Conservation (phyloP, 2,888 invertebrate species). For the Lapara coniferarum region DNA sequence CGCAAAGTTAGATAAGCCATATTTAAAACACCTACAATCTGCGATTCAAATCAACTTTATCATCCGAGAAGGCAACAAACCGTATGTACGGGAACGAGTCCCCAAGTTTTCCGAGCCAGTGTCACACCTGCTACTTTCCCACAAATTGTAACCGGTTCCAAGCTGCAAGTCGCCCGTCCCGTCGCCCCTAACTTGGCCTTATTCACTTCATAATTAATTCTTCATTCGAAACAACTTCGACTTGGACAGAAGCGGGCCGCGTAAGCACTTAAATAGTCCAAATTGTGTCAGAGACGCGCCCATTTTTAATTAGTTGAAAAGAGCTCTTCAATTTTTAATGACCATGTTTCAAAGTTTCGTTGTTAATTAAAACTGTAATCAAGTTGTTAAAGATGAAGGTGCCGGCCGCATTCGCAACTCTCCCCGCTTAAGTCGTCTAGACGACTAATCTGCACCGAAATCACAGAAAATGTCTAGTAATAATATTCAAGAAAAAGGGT, state of each 20-base stretch:
- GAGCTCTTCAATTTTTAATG: conserved; percentile 76
- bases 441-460: conserved; percentile 15
- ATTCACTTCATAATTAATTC: conserved; percentile 82
- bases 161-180: conserved; percentile 69
- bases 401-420: conserved; percentile 48
- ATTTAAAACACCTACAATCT: conserved; percentile 72
- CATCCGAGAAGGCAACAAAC: conserved; percentile 78
- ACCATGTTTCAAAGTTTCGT: conserved; percentile 67
- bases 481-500: not conserved
- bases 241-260: conserved; percentile 74
- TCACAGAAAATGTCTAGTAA: not conserved
- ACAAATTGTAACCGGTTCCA: conserved; percentile 78
- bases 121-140: conserved; percentile 80
- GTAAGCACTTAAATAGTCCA: conserved; percentile 81
- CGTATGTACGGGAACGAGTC: conserved; percentile 64
- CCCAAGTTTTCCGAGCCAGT: conserved; percentile 68
- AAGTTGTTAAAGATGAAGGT: conserved; percentile 38
- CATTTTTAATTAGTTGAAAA: conserved; percentile 81
- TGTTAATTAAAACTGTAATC: conserved; percentile 62
- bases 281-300: conserved; percentile 77
- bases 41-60: conserved; percentile 81
- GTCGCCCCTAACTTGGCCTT: conserved; percentile 66
- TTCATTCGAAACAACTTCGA: conserved; percentile 80
- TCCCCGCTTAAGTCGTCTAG: conserved; percentile 14
- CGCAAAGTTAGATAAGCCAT: conserved; percentile 32